Evolutionary conservation across 2,113 vertebrate genomes (phyloP), one percentile per base, ranked within the genome.

Genomic region (Oreochromis aureus): DNA sequence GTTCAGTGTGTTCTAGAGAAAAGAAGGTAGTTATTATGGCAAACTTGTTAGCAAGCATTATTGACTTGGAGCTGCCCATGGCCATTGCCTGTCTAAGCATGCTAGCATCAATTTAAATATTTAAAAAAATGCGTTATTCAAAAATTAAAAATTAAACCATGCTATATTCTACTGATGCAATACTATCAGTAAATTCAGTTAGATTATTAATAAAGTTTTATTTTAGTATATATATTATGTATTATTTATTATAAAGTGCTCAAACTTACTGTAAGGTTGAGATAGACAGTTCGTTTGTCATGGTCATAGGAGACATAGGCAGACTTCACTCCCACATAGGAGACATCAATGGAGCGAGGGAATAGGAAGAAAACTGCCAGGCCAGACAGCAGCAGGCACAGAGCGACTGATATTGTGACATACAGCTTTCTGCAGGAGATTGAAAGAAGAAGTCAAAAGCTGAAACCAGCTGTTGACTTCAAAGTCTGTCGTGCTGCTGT

Each of bases 331-430:
- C 98, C 99, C 71, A 98, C 96, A 13, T 99, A 99, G 90, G 98
- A 95, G 79, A 99, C 98, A 0, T 99, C 98, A 0, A 99, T 98
- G 7, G 98, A 98, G 55, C 98, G 98, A 81, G 98, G 99, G 93
- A 99, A 99, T 8, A 99, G 95, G 93, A 99, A 99, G 95, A 99
- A 99, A 2, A 99, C 98, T 4, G 98, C 98, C 92, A 99, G 94
- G 13, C 98, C 96, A 6, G 97, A 99, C 63, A 99, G 97, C 0
- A 99, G 96, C 81, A 99, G 96, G 90, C 99, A 99, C 6, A 98
- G 96, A 12, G 90, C 87, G 61, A 99, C 98, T 13, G 99, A 99
- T 16, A 97, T 97, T 5, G 97, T 97, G 92, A 99, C 98, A 1
- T 99, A 99, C 22, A 99, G 97, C 90, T 99, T 99, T 95, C 98